Percentiles rank a stretch among this genome's conserved stretches.
These are phyloP conservation scores for Acanthaster planci DNA, from an alignment of 35 echinoderm and acorn worm genomes.

Conservation along the genomic window DNA sequence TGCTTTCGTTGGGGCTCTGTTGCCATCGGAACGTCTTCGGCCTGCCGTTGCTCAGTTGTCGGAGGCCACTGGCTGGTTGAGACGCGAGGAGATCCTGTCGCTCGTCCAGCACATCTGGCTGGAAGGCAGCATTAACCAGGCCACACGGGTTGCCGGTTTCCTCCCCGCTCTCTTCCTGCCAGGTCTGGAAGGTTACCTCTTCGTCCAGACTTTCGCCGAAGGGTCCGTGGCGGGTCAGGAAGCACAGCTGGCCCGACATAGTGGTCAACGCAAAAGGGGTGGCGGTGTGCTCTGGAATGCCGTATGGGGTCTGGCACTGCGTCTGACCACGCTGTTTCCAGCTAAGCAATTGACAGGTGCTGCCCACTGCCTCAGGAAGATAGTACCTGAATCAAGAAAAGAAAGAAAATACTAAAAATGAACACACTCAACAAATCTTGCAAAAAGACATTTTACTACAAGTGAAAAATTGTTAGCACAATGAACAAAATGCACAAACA, in stretches of 20 bases:
- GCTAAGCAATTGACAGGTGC: neutral
- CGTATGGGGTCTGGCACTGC: too few species aligned
- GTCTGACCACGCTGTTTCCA: neutral
- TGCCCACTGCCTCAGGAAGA: too few species aligned
- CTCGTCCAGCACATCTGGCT: neutral
- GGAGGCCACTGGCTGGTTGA: neutral
- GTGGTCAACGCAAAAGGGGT: neutral
- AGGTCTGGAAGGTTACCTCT: neutral
- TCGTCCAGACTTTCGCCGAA: slow-evolving; percentile 12
- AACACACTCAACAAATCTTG: too few species aligned
- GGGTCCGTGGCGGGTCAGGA: slow-evolving; percentile 19
- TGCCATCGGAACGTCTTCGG: too few species aligned
- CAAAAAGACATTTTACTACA: too few species aligned
- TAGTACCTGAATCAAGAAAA: neutral
- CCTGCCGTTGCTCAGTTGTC: neutral
- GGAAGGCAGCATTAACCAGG: neutral
- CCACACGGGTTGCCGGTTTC: neutral
- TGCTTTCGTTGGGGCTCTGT: neutral
- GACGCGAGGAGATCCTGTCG: neutral
- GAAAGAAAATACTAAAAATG: neutral
- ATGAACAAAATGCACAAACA: too few species aligned
- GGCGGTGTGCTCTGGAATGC: neutral
- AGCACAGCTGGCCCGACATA: slow-evolving; percentile 41
- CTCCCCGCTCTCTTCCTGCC: neutral
- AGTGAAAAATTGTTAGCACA: too few species aligned